Evolutionary conservation across 2,797 vertebrate genomes (phyloP).

Genomic region (Amniataba percoides): DNA sequence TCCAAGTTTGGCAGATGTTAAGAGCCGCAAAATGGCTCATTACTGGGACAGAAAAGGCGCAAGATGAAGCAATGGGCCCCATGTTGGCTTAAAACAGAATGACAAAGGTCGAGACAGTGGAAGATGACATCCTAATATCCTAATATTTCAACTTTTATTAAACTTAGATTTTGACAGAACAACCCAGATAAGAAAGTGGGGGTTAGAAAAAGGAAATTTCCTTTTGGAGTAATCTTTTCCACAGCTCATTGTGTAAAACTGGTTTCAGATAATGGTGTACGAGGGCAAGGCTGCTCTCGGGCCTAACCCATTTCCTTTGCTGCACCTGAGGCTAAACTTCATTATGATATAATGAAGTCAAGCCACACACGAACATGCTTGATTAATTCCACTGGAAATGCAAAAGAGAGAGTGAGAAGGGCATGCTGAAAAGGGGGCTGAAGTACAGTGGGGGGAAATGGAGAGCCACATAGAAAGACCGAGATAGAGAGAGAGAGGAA

Average conservation of each 20-base stretch:
- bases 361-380: constrained; percentile 73
- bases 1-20: constrained; percentile 82
- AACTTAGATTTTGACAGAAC: constrained; percentile 68
- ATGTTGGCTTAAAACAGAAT: constrained; percentile 74
- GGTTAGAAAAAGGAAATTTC: constrained; percentile 38
- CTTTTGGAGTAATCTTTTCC: constrained; percentile 53
- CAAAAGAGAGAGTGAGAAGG: constrained; percentile 32
- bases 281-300: constrained; percentile 55
- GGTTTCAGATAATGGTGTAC: constrained; percentile 54
- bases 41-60: constrained; percentile 74
- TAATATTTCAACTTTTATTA: constrained; percentile 68
- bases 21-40: constrained; percentile 80
- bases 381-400: constrained; percentile 72
- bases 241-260: constrained; percentile 62
- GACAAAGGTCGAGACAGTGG: constrained; percentile 65
- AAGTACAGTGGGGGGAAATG: not conserved
- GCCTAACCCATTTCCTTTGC: constrained; percentile 67
- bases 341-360: constrained; percentile 77
- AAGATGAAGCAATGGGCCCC: constrained; percentile 67
- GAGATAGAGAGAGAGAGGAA: not conserved
- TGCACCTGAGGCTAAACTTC: constrained; percentile 79
- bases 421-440: constrained; percentile 6
- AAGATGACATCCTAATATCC: constrained; percentile 63
- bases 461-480: not conserved
- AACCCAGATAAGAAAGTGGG: constrained; percentile 50